A percentile compares a stretch with the other conserved stretches of the same genome.
These are phyloP conservation scores for Anthopleura xanthogrammica DNA, from an alignment of 92 coral and sea anemone genomes.

Conservation along the genomic window DNA sequence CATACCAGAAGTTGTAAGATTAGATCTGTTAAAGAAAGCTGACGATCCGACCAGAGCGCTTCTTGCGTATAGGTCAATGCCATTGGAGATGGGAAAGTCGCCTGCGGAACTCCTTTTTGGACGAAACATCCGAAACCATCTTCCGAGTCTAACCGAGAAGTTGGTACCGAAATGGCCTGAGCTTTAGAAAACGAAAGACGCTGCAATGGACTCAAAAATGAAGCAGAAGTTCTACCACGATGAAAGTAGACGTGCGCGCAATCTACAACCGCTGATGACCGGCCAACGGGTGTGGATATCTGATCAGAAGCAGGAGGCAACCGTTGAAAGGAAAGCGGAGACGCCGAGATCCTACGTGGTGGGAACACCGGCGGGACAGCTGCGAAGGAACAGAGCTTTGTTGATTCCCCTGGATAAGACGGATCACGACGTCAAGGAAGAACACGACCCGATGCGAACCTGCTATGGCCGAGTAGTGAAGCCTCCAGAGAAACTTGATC, in stretches of 20 bases:
- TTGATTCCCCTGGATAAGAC: constrained; percentile 2
- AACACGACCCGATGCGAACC: constrained; percentile 15
- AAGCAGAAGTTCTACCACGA: constrained; percentile 28
- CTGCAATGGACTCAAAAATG: constrained; percentile 31
- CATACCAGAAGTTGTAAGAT: constrained; percentile 30
- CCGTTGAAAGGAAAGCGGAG: constrained; percentile 25
- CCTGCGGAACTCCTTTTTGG: constrained; percentile 47
- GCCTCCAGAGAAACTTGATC: constrained; percentile 25
- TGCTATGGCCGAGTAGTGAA: constrained; percentile 22
- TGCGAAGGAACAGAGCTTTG: constrained; percentile 31
- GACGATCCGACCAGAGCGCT: constrained; percentile 35
- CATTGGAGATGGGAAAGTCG: constrained; percentile 15
- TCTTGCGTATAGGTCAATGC: constrained; percentile 31
- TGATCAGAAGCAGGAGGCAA: constrained; percentile 33
- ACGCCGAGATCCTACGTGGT: constrained; percentile 50
- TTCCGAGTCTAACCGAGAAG: constrained; percentile 6
- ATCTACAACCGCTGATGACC: constrained; percentile 18
- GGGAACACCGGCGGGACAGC: constrained; percentile 22
- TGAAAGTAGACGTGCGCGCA: constrained; percentile 16
- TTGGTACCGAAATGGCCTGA: constrained; percentile 24
- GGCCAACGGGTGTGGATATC: constrained; percentile 48
- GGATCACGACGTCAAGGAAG: neutral
- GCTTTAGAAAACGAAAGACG: constrained; percentile 10
- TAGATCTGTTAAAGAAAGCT: constrained; percentile 37
- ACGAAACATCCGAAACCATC: neutral